Conservation (phyloP, 2,888 invertebrate genomes). For the Tortricodes alternella region DNA sequence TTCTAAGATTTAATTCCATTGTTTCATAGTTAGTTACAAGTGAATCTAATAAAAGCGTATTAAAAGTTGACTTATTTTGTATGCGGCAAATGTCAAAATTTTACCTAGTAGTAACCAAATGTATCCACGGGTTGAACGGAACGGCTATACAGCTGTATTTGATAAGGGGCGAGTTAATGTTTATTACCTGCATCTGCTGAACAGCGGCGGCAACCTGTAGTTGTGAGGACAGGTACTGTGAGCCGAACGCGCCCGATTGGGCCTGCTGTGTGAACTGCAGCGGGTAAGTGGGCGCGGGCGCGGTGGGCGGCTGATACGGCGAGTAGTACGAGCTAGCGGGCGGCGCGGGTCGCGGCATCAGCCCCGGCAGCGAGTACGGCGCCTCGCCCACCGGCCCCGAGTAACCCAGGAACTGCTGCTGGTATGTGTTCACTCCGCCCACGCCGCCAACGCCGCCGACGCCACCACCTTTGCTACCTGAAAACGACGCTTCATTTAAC, state of each 20-base stretch:
- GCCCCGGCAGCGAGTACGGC: slow-evolving; percentile 71
- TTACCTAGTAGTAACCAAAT: too few species aligned
- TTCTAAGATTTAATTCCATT: too few species aligned
- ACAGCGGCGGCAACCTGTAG: slow-evolving; percentile 76
- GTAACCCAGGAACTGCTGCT: slow-evolving; percentile 78
- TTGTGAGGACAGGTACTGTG: slow-evolving; percentile 74
- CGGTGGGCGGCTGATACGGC: slow-evolving; percentile 73
- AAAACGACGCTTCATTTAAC: not conserved
- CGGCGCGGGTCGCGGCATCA: slow-evolving; percentile 74
- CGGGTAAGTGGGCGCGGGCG: slow-evolving; percentile 84
- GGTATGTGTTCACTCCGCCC: slow-evolving; percentile 74
- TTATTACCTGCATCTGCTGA: slow-evolving; percentile 76
- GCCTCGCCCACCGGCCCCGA: slow-evolving; percentile 73
- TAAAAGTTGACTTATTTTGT: too few species aligned
- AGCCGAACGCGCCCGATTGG: slow-evolving; percentile 75
- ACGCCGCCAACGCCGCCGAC: slow-evolving; percentile 68
- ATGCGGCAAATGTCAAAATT: too few species aligned
- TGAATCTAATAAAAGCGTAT: too few species aligned
- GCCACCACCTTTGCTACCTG: slow-evolving; percentile 72
- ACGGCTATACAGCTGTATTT: too few species aligned
- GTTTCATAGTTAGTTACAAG: too few species aligned
- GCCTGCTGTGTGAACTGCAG: slow-evolving; percentile 85
- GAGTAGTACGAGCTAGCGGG: slow-evolving; percentile 77
- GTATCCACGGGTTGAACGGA: too few species aligned
- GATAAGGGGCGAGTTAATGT: too few species aligned